phyloP scores from a whole-genome alignment of 2,113 vertebrate genomes.

The Ctenodactylus gundi region DNA sequence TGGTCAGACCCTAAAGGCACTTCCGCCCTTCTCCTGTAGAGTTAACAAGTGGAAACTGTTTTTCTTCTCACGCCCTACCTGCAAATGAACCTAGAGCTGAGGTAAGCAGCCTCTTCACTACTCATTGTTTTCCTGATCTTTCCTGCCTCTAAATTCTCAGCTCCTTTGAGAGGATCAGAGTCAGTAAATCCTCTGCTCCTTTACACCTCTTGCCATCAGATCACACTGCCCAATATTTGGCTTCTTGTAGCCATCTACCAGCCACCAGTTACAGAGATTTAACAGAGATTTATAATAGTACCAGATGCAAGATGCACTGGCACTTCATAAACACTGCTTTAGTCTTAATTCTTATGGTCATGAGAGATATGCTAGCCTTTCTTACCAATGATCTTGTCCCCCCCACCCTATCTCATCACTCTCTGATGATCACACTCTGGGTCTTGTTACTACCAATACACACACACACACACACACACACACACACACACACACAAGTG shows the following conservation, averaged over 20 bases:
- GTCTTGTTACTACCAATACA: neutral
- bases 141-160: neutral
- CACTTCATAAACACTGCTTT: neutral
- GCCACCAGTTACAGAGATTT: neutral
- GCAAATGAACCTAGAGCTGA: neutral
- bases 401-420: neutral
- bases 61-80: neutral
- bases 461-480: neutral
- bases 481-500: neutral
- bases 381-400: neutral
- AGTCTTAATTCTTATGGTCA: neutral
- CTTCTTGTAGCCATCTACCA: neutral
- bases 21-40: neutral
- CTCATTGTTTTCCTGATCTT: neutral
- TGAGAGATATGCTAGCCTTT: neutral
- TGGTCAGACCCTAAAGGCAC: neutral
- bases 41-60: neutral
- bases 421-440: neutral
- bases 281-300: neutral
- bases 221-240: neutral
- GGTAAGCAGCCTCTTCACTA: neutral
- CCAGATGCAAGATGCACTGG: neutral
- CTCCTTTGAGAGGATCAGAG: no score
- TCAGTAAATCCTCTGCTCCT: neutral
- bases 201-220: neutral